Conservation (phyloP, 2,888 invertebrate genomes). For the Diabrotica balteata region DNA sequence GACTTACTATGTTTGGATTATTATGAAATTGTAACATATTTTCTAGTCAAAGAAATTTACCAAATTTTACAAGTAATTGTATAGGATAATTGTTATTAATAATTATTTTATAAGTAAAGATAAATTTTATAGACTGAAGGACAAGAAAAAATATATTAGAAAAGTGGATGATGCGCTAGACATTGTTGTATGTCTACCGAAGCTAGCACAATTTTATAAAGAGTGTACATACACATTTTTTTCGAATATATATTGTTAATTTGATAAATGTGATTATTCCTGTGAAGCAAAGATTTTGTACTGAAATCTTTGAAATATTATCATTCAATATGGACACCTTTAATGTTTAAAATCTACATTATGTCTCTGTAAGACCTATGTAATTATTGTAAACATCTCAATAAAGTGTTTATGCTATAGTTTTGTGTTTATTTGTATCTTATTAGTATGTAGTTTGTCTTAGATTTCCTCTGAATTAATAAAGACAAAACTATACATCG, state of each 20-base stretch:
- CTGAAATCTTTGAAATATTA: constrained; percentile 35
- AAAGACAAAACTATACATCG: too few relatives aligned
- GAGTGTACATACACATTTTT: constrained; percentile 54
- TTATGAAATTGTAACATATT: constrained; percentile 11
- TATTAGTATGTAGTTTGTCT: too few relatives aligned
- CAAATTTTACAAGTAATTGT: constrained; percentile 39
- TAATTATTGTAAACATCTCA: constrained; percentile 46
- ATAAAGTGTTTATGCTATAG: constrained; percentile 48
- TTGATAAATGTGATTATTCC: constrained; percentile 56
- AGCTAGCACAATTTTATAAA: constrained; percentile 50
- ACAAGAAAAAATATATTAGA: constrained; percentile 25
- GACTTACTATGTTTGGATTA: constrained; percentile 8
- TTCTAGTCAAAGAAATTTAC: constrained; percentile 31
- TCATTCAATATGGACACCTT: constrained; percentile 43
- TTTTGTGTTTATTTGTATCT: background rate
- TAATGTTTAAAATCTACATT: constrained; percentile 47
- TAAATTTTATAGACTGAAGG: constrained; percentile 41
- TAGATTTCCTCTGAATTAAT: too few relatives aligned
- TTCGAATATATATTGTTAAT: constrained; percentile 50
- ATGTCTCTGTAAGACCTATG: constrained; percentile 47
- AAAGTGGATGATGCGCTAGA: constrained; percentile 8
- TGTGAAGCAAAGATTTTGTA: constrained; percentile 23
- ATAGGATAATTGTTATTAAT: constrained; percentile 35
- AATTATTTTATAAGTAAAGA: constrained; percentile 30
- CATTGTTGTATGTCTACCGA: constrained; percentile 5